A percentile compares a stretch with the other conserved stretches of the same genome.
These are phyloP conservation scores for Festucalex cinctus DNA, from an alignment of 2,113 vertebrate genomes.

Conservation along the genomic window DNA sequence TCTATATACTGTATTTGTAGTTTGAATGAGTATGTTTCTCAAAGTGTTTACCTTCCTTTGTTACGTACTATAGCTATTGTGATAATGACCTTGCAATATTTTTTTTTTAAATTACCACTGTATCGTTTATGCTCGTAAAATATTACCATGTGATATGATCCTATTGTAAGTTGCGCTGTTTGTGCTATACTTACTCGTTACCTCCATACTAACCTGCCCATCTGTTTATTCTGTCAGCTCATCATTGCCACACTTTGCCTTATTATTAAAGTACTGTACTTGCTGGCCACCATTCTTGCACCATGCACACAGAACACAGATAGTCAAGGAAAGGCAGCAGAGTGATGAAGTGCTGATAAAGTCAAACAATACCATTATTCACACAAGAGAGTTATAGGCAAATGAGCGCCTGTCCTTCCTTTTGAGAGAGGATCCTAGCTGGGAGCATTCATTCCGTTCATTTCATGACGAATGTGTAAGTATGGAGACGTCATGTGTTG, in stretches of 20 bases:
- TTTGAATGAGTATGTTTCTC: too few species aligned
- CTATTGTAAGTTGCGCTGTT: too few species aligned
- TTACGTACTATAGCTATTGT: too few species aligned
- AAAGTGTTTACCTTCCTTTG: too few species aligned
- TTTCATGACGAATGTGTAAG: neutral
- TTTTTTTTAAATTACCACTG: too few species aligned
- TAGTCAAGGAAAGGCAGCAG: conserved; percentile 5
- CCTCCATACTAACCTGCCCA: too few species aligned
- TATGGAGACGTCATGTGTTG: conserved; percentile 54
- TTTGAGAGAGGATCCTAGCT: neutral
- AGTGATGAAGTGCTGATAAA: conserved; percentile 22
- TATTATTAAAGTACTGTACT: neutral
- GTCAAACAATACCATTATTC: conserved; percentile 59
- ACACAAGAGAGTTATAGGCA: conserved; percentile 62
- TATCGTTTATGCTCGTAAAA: too few species aligned
- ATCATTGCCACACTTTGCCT: neutral
- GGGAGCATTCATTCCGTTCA: neutral
- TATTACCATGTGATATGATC: too few species aligned
- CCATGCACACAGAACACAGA: conserved; percentile 11
- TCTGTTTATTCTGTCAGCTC: too few species aligned
- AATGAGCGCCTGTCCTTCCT: conserved; percentile 63
- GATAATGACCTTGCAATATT: too few species aligned
- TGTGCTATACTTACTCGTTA: too few species aligned
- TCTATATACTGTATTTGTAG: too few species aligned
- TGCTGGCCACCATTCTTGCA: neutral